Percentiles rank a stretch among this genome's conserved stretches.
These are phyloP conservation scores for Acanthosepion esculentum DNA, from an alignment of 2,888 invertebrate genomes.

Conservation along the genomic window DNA sequence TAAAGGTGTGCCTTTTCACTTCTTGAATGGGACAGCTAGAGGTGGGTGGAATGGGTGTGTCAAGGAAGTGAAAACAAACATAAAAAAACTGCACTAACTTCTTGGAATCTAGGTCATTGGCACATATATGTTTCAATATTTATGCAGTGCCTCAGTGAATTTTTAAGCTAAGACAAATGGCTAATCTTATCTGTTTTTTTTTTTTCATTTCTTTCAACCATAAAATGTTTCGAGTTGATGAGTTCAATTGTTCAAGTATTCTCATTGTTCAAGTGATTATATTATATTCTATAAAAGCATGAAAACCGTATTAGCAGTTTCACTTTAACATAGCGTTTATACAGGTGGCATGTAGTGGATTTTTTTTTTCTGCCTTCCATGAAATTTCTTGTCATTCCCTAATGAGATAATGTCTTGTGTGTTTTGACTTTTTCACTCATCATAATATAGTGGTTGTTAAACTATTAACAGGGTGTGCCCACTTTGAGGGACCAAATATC, in stretches of 20 bases:
- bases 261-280: neutral
- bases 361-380: neutral
- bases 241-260: no score
- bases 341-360: neutral
- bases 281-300: neutral
- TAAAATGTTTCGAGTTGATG: no score
- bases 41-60: no score
- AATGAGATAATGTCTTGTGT: neutral
- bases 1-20: no score
- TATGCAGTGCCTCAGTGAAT: no score
- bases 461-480: neutral
- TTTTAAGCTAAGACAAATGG: no score
- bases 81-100: neutral
- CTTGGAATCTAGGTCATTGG: no score
- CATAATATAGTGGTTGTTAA: neutral
- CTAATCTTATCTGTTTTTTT: no score
- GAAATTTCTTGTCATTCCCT: neutral
- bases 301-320: neutral
- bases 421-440: neutral
- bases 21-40: no score
- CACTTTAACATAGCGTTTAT: neutral
- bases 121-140: no score
- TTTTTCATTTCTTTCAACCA: no score
- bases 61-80: neutral
- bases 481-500: neutral